Conservation (phyloP, 2,797 vertebrate species). For the Discoglossus pictus region DNA sequence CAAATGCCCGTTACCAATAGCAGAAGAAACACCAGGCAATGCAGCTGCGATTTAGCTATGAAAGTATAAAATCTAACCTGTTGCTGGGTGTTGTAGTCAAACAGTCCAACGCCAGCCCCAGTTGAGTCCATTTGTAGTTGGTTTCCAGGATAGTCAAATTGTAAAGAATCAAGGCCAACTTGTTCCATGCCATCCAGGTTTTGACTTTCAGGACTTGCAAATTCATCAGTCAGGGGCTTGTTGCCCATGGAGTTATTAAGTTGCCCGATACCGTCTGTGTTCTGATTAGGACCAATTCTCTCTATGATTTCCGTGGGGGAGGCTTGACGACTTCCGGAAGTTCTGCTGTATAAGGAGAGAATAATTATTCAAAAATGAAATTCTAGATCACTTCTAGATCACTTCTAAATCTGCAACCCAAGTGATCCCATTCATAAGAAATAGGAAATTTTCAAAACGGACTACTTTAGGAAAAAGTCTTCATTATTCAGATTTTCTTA, state of each 20-base stretch:
- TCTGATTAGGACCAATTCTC: constrained; percentile 84
- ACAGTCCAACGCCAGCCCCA: constrained; percentile 89
- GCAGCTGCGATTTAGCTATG: too few relatives aligned
- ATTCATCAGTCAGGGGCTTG: constrained; percentile 88
- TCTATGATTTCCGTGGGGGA: constrained; percentile 96
- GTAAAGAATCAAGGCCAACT: constrained; percentile 90
- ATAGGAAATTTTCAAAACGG: too few relatives aligned
- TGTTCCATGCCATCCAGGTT: constrained; percentile 96
- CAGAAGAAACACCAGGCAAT: too few relatives aligned
- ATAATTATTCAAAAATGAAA: constrained; percentile 63
- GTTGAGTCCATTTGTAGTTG: constrained; percentile 97
- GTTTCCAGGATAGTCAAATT: constrained; percentile 95
- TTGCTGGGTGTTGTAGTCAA: constrained; percentile 96
- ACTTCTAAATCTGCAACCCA: too few relatives aligned
- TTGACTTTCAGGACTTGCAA: constrained; percentile 89
- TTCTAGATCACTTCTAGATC: too few relatives aligned
- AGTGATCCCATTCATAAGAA: too few relatives aligned
- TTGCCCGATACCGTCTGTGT: constrained; percentile 85
- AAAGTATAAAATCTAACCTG: constrained; percentile 70
- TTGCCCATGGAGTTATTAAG: constrained; percentile 82
- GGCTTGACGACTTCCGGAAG: constrained; percentile 92
- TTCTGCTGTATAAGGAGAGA: constrained; percentile 74
- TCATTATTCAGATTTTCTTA: too few relatives aligned
- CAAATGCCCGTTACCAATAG: too few relatives aligned
- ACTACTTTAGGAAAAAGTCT: too few relatives aligned